Conservation (phyloP, 1,140 invertebrate genomes). For the Drosophila punjabiensis region DNA sequence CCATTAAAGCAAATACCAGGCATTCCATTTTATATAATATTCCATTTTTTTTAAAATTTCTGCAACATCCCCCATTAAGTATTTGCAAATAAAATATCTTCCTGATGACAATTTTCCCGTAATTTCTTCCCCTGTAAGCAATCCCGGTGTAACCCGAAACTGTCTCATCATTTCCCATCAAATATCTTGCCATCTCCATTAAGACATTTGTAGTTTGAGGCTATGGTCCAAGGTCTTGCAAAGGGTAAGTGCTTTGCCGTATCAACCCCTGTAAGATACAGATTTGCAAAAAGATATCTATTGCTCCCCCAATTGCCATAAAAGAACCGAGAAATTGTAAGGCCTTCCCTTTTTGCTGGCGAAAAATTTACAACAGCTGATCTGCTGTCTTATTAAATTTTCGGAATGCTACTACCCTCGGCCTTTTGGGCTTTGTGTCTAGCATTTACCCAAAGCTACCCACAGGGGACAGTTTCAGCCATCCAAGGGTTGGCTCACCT, state of each 20-base stretch:
- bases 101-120: neutral
- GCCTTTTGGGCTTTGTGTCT: conserved; percentile 12
- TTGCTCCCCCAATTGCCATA: conserved; percentile 71
- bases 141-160: conserved; percentile 19
- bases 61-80: neutral
- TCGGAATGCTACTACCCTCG: conserved; percentile 51
- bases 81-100: neutral
- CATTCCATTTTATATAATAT: neutral
- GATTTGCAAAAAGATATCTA: conserved; percentile 70
- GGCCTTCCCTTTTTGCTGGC: neutral
- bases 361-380: conserved; percentile 74
- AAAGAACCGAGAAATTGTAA: conserved; percentile 21
- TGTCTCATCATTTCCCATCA: conserved; percentile 35
- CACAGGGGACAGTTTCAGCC: conserved; percentile 73
- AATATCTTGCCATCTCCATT: conserved; percentile 27
- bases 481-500: conserved; percentile 70
- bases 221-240: conserved; percentile 19
- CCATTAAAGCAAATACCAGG: neutral
- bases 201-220: conserved; percentile 41
- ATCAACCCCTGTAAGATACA: conserved; percentile 61
- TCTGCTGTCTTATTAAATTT: conserved; percentile 75
- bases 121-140: conserved; percentile 3
- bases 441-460: conserved; percentile 18
- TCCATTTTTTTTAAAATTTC: neutral
- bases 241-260: conserved; percentile 30